Percentiles rank a stretch among this genome's conserved stretches.
Conservation (phyloP, 2,888 invertebrate genomes). For the Cephalotes varians region DNA sequence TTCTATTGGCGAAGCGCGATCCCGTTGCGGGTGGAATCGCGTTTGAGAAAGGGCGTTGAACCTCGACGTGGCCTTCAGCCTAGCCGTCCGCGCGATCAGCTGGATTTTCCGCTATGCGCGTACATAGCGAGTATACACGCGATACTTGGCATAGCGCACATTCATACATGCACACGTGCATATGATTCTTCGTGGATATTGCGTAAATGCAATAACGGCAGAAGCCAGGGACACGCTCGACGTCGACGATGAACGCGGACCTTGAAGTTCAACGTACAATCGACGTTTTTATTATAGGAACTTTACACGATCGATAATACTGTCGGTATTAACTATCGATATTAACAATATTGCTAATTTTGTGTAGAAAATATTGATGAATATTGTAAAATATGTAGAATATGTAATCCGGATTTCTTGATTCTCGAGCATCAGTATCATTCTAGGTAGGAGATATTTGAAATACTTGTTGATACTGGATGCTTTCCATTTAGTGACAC, state of each 20-base stretch:
- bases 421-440: too few species aligned
- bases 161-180: too few species aligned
- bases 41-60: slow-evolving; percentile 71
- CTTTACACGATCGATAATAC: too few species aligned
- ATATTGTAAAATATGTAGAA: too few species aligned
- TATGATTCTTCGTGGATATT: slow-evolving; percentile 6
- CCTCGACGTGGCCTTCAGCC: slow-evolving; percentile 74
- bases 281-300: not conserved
- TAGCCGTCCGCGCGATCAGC: slow-evolving; percentile 71
- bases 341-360: too few species aligned
- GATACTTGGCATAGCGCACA: not conserved
- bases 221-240: slow-evolving; percentile 31
- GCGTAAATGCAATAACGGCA: slow-evolving; percentile 23
- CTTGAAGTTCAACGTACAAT: slow-evolving; percentile 28
- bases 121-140: slow-evolving; percentile 2
- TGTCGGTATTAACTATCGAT: too few species aligned
- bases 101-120: slow-evolving; percentile 61
- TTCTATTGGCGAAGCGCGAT: slow-evolving; percentile 24
- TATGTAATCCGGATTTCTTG: too few species aligned
- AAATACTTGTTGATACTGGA: too few species aligned
- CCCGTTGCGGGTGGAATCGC: slow-evolving; percentile 38
- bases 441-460: too few species aligned
- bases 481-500: too few species aligned
- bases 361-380: too few species aligned
- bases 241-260: not conserved